phyloP scores from a whole-genome alignment of 2,797 vertebrate genomes.

The Tokudaia muenninki region DNA sequence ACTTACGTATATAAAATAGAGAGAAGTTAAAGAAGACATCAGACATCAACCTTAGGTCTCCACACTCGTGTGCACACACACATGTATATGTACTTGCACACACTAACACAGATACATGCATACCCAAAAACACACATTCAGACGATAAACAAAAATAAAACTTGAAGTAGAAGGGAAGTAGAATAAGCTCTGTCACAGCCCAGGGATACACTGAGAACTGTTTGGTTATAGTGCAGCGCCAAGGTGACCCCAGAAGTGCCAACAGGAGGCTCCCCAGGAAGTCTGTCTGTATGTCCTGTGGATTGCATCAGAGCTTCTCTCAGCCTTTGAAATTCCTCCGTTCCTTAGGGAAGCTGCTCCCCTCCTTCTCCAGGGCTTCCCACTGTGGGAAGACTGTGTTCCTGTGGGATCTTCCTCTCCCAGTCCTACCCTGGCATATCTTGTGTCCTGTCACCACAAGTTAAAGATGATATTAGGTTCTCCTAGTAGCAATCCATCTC shows the following conservation, averaged over 20 bases:
- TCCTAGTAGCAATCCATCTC: conserved; percentile 81
- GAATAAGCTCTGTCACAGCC: neutral
- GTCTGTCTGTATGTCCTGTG: neutral
- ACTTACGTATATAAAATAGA: neutral
- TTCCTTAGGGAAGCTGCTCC: neutral
- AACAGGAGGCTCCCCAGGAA: neutral
- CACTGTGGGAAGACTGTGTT: conserved; percentile 25
- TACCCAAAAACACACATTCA: neutral
- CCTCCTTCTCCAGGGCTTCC: neutral
- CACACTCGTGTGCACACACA: neutral
- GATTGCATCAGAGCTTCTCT: too few species aligned
- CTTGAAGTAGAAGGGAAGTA: neutral
- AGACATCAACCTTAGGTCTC: neutral
- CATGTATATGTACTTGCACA: too few species aligned
- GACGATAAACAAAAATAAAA: neutral
- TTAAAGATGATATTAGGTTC: conserved; percentile 83
- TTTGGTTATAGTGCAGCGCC: rapidly evolving
- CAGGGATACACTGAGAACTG: neutral
- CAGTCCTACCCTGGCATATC: neutral
- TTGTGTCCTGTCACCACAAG: conserved; percentile 68
- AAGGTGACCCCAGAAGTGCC: neutral
- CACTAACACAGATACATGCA: neutral
- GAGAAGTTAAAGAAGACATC: neutral
- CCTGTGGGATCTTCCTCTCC: neutral
- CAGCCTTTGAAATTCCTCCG: neutral